Percentiles rank a stretch among this genome's conserved stretches.
These are phyloP conservation scores for Phalacrocorax aristotelis DNA, from an alignment of 2,113 vertebrate genomes.

Conservation along the genomic window DNA sequence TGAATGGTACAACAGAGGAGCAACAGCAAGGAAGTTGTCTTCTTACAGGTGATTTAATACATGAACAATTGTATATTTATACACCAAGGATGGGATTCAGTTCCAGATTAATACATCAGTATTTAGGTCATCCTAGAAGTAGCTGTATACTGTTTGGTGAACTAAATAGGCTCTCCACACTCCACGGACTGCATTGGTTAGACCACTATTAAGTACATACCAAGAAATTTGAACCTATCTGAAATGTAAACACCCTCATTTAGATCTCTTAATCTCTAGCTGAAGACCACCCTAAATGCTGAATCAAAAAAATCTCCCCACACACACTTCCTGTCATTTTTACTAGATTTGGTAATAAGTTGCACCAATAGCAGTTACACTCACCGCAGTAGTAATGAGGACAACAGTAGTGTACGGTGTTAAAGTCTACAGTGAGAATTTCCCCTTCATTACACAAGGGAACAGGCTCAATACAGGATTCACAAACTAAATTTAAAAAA, in stretches of 20 bases:
- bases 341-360: not conserved
- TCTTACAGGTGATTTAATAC: not conserved
- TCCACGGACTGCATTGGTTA: not conserved
- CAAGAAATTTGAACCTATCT: not conserved
- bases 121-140: not conserved
- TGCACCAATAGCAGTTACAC: not conserved
- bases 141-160: not conserved
- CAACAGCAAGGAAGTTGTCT: not conserved
- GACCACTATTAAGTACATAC: not conserved
- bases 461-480: slow-evolving; percentile 88
- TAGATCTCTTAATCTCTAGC: not conserved
- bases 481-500: slow-evolving; percentile 74
- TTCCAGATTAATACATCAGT: not conserved
- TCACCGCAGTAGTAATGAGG: slow-evolving; percentile 92
- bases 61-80: not conserved
- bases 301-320: not conserved
- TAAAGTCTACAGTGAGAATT: slow-evolving; percentile 88
- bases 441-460: slow-evolving; percentile 86
- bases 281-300: not conserved
- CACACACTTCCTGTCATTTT: not conserved
- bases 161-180: not conserved
- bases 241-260: not conserved
- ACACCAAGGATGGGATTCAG: not conserved
- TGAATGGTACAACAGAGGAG: not conserved
- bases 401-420: slow-evolving; percentile 88